phyloP scores from a whole-genome alignment of 2,113 vertebrate species.

The Azemiops feae region DNA sequence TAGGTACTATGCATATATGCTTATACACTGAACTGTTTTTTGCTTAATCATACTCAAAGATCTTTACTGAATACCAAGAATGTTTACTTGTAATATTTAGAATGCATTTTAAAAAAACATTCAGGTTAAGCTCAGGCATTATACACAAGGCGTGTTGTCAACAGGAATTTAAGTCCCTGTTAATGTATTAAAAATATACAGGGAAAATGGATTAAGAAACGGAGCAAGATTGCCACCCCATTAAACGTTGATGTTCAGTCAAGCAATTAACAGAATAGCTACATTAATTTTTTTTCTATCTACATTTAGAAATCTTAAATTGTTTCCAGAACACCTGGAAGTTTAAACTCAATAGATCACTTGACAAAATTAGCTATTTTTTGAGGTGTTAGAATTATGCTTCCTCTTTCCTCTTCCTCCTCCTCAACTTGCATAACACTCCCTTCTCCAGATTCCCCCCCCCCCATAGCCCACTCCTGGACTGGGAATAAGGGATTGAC shows the following conservation, averaged over 20 bases:
- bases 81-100: background rate
- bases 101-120: background rate
- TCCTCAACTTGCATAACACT: background rate
- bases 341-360: background rate
- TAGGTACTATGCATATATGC: background rate
- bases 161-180: background rate
- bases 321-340: background rate
- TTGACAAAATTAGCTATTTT: background rate
- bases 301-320: background rate
- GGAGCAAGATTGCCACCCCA: background rate
- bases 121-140: background rate
- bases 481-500: background rate
- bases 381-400: background rate
- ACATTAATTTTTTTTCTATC: background rate
- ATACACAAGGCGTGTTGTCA: background rate
- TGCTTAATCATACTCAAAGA: background rate
- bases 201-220: background rate
- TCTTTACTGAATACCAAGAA: background rate
- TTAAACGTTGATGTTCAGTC: background rate
- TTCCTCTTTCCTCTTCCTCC: background rate
- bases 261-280: background rate
- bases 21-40: background rate
- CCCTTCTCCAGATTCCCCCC: background rate
- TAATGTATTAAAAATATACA: background rate
- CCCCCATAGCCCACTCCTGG: background rate